A percentile compares a stretch with the other conserved stretches of the same genome.
Conservation (phyloP, 2,797 vertebrate species). For the Rhinatrema bivittatum region DNA sequence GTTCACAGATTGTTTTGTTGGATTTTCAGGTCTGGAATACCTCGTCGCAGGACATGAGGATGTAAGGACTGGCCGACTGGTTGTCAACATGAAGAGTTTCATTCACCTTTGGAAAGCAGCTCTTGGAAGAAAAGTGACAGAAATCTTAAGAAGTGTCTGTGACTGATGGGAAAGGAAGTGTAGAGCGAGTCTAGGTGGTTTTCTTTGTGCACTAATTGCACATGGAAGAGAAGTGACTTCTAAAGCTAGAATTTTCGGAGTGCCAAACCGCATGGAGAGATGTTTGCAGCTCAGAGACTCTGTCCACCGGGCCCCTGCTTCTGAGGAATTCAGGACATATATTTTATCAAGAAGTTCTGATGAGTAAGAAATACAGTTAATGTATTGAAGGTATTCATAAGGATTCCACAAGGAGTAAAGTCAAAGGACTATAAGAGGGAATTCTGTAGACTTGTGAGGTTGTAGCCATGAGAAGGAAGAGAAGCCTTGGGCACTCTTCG, state of each 20-base stretch:
- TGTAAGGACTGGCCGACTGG: slow-evolving; percentile 67
- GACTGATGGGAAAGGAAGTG: slow-evolving; percentile 49
- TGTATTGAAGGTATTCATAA: too few species aligned
- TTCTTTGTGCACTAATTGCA: slow-evolving; percentile 43
- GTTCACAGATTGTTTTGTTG: background rate
- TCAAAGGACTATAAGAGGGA: too few species aligned
- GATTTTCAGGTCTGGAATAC: slow-evolving; percentile 77
- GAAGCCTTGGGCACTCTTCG: too few species aligned
- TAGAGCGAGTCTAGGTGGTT: slow-evolving; percentile 11
- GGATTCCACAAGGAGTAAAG: too few species aligned
- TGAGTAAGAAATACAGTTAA: too few species aligned
- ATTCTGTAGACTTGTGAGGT: too few species aligned
- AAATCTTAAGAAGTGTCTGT: slow-evolving; percentile 82
- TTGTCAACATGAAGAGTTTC: slow-evolving; percentile 97
- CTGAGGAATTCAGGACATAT: too few species aligned
- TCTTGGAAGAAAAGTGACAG: slow-evolving; percentile 79
- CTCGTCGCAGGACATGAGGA: slow-evolving; percentile 88
- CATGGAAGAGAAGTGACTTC: slow-evolving; percentile 31
- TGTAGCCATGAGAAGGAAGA: too few species aligned
- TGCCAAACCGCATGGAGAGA: slow-evolving; percentile 40
- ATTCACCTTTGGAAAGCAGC: slow-evolving; percentile 87
- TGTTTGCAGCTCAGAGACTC: slow-evolving; percentile 23
- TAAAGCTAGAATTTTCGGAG: slow-evolving; percentile 50
- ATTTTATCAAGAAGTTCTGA: too few species aligned
- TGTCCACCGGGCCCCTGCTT: too few species aligned